Evolutionary conservation across 2,888 invertebrate genomes (phyloP), one percentile per base, ranked within the genome.

Genomic region (Tenthredo distinguenda): DNA sequence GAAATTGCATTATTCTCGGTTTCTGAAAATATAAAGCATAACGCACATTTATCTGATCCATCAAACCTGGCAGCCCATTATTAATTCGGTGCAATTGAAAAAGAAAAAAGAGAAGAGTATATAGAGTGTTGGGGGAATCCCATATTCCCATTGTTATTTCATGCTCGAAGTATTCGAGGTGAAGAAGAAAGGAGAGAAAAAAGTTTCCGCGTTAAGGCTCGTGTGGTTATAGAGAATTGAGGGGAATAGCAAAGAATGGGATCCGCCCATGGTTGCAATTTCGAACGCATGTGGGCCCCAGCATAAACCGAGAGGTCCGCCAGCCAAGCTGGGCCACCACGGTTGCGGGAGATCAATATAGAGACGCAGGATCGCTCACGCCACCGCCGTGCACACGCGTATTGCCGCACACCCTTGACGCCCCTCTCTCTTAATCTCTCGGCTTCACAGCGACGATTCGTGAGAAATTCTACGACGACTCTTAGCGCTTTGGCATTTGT

Each of bases 381-480:
- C 85, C 85, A 85, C 81, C 81, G 55, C 15, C 68, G 10, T 50
- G 85, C 85, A 85, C 85, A 85, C 81, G 85, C 85, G 85, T 82
- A 85, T 85, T 85, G 37, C 85, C 47, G 43, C 84, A 55, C 50
- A 55, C 77, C 77, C 77, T n/a, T n/a, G 31, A 47, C 55, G 77
- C 77, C 31, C 77, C 55, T 18, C 77, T 26, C 18, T 31, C 77
- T 40, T 81, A 40, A 40, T 58, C 62, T 9, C n/a, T 58, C 58
- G 58, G n/a, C 58, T 62, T 81, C 31, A 26, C 58, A 81, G 58
- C 18, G 4, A 34, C 68, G 68, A 31, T 68, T 68, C 68, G 68
- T 68, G 68, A 68, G 68, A 68, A 68, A 34, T 68, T 15, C 31
- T 10, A 68, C 31, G 68, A 65, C 31, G 21, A n/a, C 37, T 72